Evolutionary conservation across 1,140 invertebrate genomes (phyloP).

Genomic region (Tetraneura akinire): DNA sequence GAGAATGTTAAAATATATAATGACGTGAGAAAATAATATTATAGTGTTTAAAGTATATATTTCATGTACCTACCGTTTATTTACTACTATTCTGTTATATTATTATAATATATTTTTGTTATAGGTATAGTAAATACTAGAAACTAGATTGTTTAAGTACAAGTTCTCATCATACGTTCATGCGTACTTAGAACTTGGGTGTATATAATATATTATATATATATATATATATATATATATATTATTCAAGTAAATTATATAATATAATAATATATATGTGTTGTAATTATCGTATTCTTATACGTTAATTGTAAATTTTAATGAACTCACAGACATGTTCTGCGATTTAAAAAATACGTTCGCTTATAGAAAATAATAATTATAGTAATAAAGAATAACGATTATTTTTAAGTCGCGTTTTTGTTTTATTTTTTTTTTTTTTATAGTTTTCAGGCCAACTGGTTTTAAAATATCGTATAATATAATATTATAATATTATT

Average conservation of each 20-base stretch:
- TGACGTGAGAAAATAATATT: neutral
- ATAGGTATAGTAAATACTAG: too few relatives aligned
- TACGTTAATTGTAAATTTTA: neutral
- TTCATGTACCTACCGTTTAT: neutral
- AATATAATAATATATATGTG: neutral
- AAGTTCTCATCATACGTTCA: too few relatives aligned
- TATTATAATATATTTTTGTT: too few relatives aligned
- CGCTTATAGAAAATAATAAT: neutral
- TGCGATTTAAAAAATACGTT: conserved; percentile 4
- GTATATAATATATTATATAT: too few relatives aligned
- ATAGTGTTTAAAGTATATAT: neutral
- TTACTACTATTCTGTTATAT: too few relatives aligned
- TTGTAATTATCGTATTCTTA: neutral
- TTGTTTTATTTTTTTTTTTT: too few relatives aligned
- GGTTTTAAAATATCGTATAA: too few relatives aligned
- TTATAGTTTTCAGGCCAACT: conserved; percentile 21
- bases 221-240: too few relatives aligned
- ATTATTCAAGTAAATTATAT: too few relatives aligned
- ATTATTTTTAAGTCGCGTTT: neutral
- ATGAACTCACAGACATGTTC: neutral
- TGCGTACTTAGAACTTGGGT: too few relatives aligned
- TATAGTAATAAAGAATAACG: conserved; percentile 16
- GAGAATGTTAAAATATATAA: conserved; percentile 24
- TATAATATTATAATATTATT: too few relatives aligned
- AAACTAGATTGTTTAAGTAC: too few relatives aligned